phyloP scores from a whole-genome alignment of 2,113 vertebrate genomes.

The Baryphthengus martii region DNA sequence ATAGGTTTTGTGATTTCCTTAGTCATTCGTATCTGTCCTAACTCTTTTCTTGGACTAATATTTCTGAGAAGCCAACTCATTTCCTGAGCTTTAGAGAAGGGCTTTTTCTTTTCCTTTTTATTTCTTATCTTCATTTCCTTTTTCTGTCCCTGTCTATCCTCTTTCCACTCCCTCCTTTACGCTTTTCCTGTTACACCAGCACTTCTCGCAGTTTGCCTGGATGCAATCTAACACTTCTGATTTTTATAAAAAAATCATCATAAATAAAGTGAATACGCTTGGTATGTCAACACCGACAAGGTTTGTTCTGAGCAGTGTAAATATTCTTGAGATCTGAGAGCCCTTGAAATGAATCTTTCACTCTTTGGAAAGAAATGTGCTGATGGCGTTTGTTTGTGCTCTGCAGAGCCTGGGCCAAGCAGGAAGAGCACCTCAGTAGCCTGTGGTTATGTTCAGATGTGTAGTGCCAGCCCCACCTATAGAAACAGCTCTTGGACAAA shows the following conservation, averaged over 20 bases:
- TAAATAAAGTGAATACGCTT: neutral
- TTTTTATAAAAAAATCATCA: neutral
- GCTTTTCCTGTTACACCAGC: neutral
- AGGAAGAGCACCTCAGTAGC: neutral
- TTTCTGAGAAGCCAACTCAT: constrained; percentile 41
- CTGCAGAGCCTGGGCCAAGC: neutral
- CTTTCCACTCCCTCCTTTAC: constrained; percentile 2
- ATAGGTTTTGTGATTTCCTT: constrained; percentile 41
- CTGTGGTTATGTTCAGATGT: neutral
- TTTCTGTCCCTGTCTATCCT: neutral
- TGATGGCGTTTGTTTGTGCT: neutral
- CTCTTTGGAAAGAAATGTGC: neutral
- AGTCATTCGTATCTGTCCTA: constrained; percentile 15
- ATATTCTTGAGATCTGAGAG: neutral
- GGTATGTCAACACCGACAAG: neutral
- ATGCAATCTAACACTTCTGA: neutral
- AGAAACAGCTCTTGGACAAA: neutral
- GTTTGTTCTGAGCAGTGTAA: constrained; percentile 11
- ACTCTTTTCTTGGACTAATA: neutral
- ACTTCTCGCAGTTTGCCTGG: neutral
- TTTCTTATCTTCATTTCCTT: constrained; percentile 57
- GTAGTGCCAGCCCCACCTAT: neutral
- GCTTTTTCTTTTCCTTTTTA: neutral
- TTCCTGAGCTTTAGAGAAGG: constrained; percentile 52
- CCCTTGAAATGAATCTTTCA: constrained; percentile 9